Evolutionary conservation across 1,140 invertebrate species (phyloP).

Genomic region (Akabosia matsudoensis): DNA sequence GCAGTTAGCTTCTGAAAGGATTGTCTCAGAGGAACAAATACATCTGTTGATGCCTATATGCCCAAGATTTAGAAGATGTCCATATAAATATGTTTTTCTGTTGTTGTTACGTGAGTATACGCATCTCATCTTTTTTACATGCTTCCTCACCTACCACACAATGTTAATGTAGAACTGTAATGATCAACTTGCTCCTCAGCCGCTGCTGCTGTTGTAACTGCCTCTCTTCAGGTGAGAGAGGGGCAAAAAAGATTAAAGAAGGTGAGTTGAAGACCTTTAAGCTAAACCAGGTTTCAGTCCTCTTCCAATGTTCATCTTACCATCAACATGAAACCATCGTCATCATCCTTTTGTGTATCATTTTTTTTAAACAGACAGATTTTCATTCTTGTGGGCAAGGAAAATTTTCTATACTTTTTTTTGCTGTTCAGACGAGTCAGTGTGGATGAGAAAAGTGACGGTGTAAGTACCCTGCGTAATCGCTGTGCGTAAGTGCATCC

Average conservation of each 20-base stretch:
- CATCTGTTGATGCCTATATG: background rate
- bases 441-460: constrained; percentile 4
- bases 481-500: background rate
- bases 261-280: constrained; percentile 12
- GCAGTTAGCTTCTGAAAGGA: too few relatives aligned
- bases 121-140: background rate
- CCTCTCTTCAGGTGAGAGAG: constrained; percentile 11
- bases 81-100: background rate
- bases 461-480: background rate
- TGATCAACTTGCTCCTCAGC: constrained; percentile 19
- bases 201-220: background rate
- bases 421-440: background rate
- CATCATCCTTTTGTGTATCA: constrained; percentile 1
- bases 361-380: background rate
- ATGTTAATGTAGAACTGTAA: constrained; percentile 18
- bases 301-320: background rate
- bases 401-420: background rate
- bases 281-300: constrained; percentile 21
- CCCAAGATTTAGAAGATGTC: background rate
- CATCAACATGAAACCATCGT: background rate
- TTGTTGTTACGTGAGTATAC: background rate
- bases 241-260: constrained; percentile 14
- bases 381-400: background rate
- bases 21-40: background rate
- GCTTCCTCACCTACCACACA: background rate